These are phyloP conservation scores for Cephalotes varians DNA, from an alignment of 2,888 invertebrate genomes.

Conservation along the genomic window DNA sequence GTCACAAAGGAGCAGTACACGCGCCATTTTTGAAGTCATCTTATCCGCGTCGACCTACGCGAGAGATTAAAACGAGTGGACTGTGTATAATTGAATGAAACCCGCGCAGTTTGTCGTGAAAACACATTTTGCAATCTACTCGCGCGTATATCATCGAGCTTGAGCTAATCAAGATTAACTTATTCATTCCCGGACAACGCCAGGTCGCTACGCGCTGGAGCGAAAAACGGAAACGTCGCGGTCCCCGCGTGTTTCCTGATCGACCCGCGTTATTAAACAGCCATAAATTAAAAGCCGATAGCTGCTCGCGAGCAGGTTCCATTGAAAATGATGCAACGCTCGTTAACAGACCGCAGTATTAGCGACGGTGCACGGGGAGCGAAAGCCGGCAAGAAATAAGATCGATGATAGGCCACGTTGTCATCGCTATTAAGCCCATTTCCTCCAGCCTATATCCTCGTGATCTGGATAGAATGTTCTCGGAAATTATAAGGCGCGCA, in stretches of 20 bases:
- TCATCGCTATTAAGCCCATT: slow-evolving; percentile 50
- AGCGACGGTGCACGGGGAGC: background rate
- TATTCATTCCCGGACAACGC: slow-evolving; percentile 19
- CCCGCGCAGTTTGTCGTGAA: slow-evolving; percentile 33
- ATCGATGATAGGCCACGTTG: slow-evolving; percentile 46
- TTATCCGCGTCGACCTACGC: slow-evolving; percentile 14
- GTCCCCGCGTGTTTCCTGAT: slow-evolving; percentile 13
- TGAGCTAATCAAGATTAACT: slow-evolving; percentile 46
- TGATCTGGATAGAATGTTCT: slow-evolving; percentile 30
- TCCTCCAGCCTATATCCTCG: slow-evolving; percentile 18
- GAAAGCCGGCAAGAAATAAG: slow-evolving; percentile 32
- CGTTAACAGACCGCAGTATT: slow-evolving; percentile 48
- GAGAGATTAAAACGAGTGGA: slow-evolving; percentile 30
- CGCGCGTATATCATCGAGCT: slow-evolving; percentile 35
- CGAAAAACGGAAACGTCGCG: slow-evolving; percentile 51
- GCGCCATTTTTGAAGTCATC: background rate
- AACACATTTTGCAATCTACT: slow-evolving; percentile 45
- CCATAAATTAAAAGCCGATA: slow-evolving; percentile 48
- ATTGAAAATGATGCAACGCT: slow-evolving; percentile 53
- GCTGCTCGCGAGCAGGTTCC: slow-evolving; percentile 17
- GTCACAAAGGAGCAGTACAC: background rate
- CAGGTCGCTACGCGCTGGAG: background rate
- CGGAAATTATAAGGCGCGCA: slow-evolving; percentile 48
- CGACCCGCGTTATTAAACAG: slow-evolving; percentile 51
- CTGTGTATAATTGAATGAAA: slow-evolving; percentile 34